Percentiles rank a stretch among this genome's conserved stretches.
Evolutionary conservation across 2,113 vertebrate species (phyloP).

Genomic region (Myodes glareolus): DNA sequence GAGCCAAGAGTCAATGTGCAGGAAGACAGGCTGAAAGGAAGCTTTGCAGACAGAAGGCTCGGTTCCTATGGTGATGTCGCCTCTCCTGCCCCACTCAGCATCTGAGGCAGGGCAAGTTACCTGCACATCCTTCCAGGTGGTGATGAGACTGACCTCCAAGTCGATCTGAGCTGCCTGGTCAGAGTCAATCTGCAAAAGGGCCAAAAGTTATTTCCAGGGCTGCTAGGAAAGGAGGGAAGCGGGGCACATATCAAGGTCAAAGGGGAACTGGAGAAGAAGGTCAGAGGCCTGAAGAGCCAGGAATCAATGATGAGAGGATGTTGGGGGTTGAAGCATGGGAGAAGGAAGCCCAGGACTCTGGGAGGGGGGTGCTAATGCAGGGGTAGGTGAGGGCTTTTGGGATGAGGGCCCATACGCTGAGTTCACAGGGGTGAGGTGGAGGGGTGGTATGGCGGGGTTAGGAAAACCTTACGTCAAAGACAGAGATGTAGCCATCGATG

Average conservation of each 20-base stretch:
- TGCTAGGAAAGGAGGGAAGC: background rate
- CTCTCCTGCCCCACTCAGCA: background rate
- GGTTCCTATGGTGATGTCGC: background rate
- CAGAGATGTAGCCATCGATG: slow-evolving; percentile 94
- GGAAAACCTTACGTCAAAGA: slow-evolving; percentile 93
- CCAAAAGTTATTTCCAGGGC: background rate
- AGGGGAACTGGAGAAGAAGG: background rate
- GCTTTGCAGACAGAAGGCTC: background rate
- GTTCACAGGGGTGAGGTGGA: background rate
- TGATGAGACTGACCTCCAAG: slow-evolving; percentile 97
- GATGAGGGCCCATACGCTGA: background rate
- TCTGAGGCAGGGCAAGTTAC: slow-evolving; percentile 80
- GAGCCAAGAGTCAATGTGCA: background rate
- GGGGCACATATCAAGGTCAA: background rate
- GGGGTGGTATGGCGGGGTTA: background rate
- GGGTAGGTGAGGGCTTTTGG: background rate
- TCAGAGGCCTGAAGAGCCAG: background rate
- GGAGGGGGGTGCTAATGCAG: background rate
- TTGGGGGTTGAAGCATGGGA: background rate
- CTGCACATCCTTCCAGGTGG: slow-evolving; percentile 98
- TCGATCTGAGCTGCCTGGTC: slow-evolving; percentile 98
- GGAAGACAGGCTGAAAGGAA: background rate
- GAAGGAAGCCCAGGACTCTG: background rate
- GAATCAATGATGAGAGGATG: background rate
- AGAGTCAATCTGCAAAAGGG: slow-evolving; percentile 91